Evolutionary conservation across 2,113 vertebrate genomes (phyloP).

Genomic region (Epinephelus lanceolatus): DNA sequence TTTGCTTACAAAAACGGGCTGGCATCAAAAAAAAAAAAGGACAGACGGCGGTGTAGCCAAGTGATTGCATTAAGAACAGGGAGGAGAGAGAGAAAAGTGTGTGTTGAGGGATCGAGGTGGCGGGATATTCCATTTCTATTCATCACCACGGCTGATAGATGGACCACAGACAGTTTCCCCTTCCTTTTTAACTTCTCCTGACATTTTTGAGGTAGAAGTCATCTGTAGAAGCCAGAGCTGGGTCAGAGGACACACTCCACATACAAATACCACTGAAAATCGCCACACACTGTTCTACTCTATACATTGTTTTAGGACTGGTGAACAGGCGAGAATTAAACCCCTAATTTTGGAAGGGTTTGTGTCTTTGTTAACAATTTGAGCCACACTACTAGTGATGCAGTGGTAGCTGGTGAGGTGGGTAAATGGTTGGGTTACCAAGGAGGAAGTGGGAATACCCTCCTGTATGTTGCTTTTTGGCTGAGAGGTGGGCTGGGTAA

Average conservation of each 20-base stretch:
- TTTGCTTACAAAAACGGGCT: slow-evolving; percentile 87
- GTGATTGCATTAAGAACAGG: slow-evolving; percentile 82
- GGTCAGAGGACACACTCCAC: slow-evolving; percentile 31
- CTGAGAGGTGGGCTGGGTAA: too few relatives aligned
- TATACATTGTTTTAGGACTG: background rate
- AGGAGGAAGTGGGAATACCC: too few relatives aligned
- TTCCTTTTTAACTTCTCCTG: slow-evolving; percentile 19
- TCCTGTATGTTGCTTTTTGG: too few relatives aligned
- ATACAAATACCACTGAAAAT: slow-evolving; percentile 17
- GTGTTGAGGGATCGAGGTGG: slow-evolving; percentile 50
- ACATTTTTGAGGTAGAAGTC: slow-evolving; percentile 51
- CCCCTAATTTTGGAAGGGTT: background rate
- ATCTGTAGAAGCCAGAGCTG: slow-evolving; percentile 9
- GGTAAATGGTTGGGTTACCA: too few relatives aligned
- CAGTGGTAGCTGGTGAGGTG: too few relatives aligned
- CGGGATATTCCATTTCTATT: slow-evolving; percentile 75
- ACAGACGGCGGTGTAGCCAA: slow-evolving; percentile 71
- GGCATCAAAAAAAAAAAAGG: slow-evolving; percentile 77
- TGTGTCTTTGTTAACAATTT: background rate
- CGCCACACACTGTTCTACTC: background rate
- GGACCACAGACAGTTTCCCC: slow-evolving; percentile 49
- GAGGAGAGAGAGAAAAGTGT: slow-evolving; percentile 53
- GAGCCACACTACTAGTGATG: background rate
- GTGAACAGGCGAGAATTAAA: background rate
- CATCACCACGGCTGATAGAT: slow-evolving; percentile 78